Conservation (phyloP, 2,888 invertebrate species). For the Zootermopsis nevadensis region DNA sequence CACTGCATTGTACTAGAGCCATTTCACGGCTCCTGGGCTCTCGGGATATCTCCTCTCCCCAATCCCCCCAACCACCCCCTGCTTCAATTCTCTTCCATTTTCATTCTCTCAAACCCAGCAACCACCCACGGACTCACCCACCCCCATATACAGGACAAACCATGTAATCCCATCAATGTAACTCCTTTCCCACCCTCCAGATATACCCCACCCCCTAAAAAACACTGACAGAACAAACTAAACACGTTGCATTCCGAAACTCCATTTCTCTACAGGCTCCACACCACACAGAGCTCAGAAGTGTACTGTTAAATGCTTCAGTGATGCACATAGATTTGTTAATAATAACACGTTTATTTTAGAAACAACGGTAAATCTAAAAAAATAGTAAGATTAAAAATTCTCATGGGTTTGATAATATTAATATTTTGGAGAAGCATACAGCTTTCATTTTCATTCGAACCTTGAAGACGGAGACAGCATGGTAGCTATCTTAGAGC, state of each 20-base stretch:
- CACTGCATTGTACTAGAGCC: slow-evolving; percentile 36
- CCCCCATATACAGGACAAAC: slow-evolving; percentile 39
- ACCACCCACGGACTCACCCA: slow-evolving; percentile 4
- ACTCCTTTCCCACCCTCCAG: slow-evolving; percentile 1
- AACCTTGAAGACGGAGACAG: too few species aligned
- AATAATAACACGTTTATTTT: not conserved
- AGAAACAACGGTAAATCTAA: not conserved
- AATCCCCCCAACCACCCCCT: slow-evolving; percentile 2
- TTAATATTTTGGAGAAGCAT: too few species aligned
- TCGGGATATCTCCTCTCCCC: slow-evolving; percentile 35
- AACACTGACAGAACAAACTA: slow-evolving; percentile 17
- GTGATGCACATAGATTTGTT: not conserved
- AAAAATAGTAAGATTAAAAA: too few species aligned
- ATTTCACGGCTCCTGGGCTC: slow-evolving; percentile 56
- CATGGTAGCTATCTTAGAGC: too few species aligned
- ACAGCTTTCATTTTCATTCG: too few species aligned
- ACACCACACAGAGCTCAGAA: not conserved
- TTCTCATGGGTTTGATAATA: too few species aligned
- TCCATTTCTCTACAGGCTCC: not conserved
- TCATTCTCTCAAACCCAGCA: slow-evolving; percentile 27
- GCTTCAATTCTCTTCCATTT: slow-evolving; percentile 37
- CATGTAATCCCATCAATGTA: slow-evolving; percentile 45
- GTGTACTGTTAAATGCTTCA: not conserved
- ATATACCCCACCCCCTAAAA: not conserved
- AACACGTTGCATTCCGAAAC: not conserved